Conservation (phyloP, 2,888 invertebrate genomes). For the Megaustenia siamemsis region DNA sequence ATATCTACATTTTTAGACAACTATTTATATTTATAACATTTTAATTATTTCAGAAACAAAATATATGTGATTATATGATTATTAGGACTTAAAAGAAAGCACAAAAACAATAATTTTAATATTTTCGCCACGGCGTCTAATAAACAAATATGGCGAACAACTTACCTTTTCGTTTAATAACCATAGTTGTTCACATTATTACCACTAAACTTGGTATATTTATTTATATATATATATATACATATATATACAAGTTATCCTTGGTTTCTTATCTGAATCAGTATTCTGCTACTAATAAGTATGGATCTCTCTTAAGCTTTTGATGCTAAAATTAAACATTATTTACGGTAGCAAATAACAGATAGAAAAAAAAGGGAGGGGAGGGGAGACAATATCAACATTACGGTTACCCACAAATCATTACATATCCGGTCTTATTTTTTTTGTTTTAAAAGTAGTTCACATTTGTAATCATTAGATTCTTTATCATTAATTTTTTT, state of each 20-base stretch:
- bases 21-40: not conserved
- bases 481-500: not conserved
- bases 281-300: not conserved
- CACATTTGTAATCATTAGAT: not conserved
- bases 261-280: not conserved
- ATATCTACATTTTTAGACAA: not conserved
- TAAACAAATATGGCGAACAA: slow-evolving; percentile 58
- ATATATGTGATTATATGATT: not conserved
- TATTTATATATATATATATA: not conserved
- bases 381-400: not conserved
- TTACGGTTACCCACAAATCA: slow-evolving; percentile 25
- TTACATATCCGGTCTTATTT: slow-evolving; percentile 4
- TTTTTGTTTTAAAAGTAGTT: slow-evolving; percentile 1
- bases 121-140: slow-evolving; percentile 21
- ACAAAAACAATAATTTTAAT: not conserved
- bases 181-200: slow-evolving; percentile 63
- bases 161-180: slow-evolving; percentile 72
- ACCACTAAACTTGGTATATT: not conserved
- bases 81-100: not conserved
- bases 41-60: not conserved
- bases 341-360: not conserved
- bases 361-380: no score
- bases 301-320: not conserved
- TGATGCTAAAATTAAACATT: not conserved
- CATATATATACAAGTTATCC: no score